Evolutionary conservation across 2,113 vertebrate species (phyloP).

Genomic region (Spea bombifrons): DNA sequence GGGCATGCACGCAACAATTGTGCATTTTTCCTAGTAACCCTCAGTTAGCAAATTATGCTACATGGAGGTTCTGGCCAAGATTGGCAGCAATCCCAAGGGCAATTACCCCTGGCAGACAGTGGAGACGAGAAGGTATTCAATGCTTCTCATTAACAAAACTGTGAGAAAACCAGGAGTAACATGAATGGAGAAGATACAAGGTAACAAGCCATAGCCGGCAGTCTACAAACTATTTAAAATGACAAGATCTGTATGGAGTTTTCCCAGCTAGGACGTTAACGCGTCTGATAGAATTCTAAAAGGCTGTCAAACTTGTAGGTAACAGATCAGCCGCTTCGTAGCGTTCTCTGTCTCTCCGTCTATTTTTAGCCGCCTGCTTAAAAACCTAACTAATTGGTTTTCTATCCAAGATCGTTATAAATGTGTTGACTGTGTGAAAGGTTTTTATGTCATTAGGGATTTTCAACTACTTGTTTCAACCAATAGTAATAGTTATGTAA

Average conservation of each 20-base stretch:
- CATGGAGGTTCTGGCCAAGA: too few species aligned
- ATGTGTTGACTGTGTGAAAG: background rate
- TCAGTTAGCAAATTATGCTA: too few species aligned
- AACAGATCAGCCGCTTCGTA: background rate
- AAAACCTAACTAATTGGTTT: background rate
- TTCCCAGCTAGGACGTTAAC: background rate
- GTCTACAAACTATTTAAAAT: background rate
- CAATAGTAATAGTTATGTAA: too few species aligned
- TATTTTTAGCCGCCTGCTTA: background rate
- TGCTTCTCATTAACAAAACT: too few species aligned
- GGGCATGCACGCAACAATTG: too few species aligned
- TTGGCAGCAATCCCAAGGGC: too few species aligned
- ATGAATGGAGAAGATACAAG: background rate
- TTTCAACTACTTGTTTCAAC: background rate
- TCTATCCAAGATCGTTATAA: background rate
- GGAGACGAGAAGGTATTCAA: too few species aligned
- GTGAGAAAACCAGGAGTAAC: background rate
- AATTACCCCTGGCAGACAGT: too few species aligned
- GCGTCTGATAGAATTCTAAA: background rate
- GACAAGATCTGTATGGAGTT: background rate
- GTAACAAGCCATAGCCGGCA: background rate
- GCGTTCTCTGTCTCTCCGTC: background rate
- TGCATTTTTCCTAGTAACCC: too few species aligned
- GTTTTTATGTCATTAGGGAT: background rate
- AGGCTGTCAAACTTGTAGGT: background rate